Percentiles rank a stretch among this genome's conserved stretches.
These are phyloP conservation scores for Nomada hirtipes DNA, from an alignment of 2,888 invertebrate genomes.

Conservation along the genomic window DNA sequence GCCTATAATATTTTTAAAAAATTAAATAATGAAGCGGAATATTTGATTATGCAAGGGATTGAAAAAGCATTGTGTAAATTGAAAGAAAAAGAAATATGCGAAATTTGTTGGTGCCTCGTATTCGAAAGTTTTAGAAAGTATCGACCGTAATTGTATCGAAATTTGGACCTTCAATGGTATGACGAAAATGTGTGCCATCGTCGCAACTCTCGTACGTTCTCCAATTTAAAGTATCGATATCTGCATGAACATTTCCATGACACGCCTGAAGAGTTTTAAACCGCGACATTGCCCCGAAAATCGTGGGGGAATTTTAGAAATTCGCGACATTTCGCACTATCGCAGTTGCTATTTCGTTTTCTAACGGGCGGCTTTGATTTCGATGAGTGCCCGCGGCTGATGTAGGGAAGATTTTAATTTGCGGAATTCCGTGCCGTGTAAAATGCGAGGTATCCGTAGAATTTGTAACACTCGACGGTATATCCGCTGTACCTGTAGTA, in stretches of 20 bases:
- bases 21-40: too few species aligned
- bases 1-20: too few species aligned
- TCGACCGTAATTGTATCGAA: constrained; percentile 11
- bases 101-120: not conserved
- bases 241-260: not conserved
- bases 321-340: constrained; percentile 24
- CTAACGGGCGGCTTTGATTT: constrained; percentile 19
- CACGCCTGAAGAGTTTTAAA: constrained; percentile 24
- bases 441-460: constrained; percentile 31
- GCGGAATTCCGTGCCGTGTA: constrained; percentile 20
- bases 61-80: not conserved
- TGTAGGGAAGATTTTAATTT: constrained; percentile 19
- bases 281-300: constrained; percentile 6
- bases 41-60: too few species aligned
- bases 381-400: not conserved
- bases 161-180: not conserved
- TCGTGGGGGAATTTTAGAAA: constrained; percentile 35
- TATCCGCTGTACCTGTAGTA: not conserved
- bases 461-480: constrained; percentile 29
- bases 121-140: not conserved
- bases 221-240: constrained; percentile 26
- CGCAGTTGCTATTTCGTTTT: constrained; percentile 9
- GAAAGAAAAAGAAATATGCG: not conserved
- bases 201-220: constrained; percentile 10
- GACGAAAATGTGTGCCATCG: constrained; percentile 12